Conservation (phyloP, 2,888 invertebrate species). For the Herminia tarsipennalis region DNA sequence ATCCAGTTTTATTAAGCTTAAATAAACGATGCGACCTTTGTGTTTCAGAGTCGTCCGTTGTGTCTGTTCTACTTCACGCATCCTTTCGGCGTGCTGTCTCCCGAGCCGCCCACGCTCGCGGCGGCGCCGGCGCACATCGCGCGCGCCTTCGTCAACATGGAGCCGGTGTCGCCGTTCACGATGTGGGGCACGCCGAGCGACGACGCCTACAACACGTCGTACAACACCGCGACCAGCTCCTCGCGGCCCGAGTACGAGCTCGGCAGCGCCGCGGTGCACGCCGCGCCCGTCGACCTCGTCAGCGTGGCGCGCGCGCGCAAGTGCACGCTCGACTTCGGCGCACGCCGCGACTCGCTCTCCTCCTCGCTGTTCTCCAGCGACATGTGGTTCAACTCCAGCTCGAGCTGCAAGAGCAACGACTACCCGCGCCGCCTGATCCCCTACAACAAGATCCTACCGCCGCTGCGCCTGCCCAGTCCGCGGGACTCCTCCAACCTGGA, state of each 20-base stretch:
- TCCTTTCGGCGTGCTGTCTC: slow-evolving; percentile 83
- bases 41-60: slow-evolving; percentile 74
- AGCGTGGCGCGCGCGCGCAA: slow-evolving; percentile 41
- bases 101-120: slow-evolving; percentile 69
- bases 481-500: slow-evolving; percentile 45
- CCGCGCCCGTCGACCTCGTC: slow-evolving; percentile 48
- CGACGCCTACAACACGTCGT: slow-evolving; percentile 45
- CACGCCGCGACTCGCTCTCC: slow-evolving; percentile 54
- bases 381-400: slow-evolving; percentile 61
- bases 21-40: background rate
- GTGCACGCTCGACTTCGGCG: slow-evolving; percentile 45
- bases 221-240: slow-evolving; percentile 12
- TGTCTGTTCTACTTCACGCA: slow-evolving; percentile 85
- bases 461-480: slow-evolving; percentile 63
- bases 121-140: slow-evolving; percentile 56
- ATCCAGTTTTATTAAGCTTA: no score
- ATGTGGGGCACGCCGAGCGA: slow-evolving; percentile 51
- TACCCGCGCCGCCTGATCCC: slow-evolving; percentile 55
- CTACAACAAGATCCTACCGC: slow-evolving; percentile 65
- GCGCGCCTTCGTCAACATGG: slow-evolving; percentile 64
- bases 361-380: slow-evolving; percentile 66
- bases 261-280: slow-evolving; percentile 53
- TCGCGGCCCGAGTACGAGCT: slow-evolving; percentile 48
- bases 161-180: slow-evolving; percentile 57
- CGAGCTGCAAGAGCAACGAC: slow-evolving; percentile 49